These are phyloP conservation scores for Chloebia gouldiae DNA, from an alignment of 2,113 vertebrate species.

Conservation along the genomic window DNA sequence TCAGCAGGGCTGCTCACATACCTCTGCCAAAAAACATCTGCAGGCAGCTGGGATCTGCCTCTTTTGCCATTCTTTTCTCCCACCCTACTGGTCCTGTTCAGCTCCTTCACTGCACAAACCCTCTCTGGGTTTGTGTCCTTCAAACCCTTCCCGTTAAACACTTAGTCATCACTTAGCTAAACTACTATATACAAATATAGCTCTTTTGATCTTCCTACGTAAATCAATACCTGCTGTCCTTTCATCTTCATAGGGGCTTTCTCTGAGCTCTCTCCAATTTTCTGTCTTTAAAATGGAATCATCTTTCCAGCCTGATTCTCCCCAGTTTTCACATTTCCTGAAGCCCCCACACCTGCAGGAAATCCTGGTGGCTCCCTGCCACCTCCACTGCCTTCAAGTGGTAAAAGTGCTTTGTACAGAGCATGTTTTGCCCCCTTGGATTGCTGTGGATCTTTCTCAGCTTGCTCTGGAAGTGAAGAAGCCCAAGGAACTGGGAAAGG, in stretches of 20 bases:
- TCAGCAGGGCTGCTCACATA: not conserved
- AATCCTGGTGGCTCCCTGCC: not conserved
- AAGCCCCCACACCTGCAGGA: not conserved
- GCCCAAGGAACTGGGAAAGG: not conserved
- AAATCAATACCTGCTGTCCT: conserved; percentile 52
- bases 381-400: not conserved
- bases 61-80: not conserved
- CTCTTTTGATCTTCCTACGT: conserved; percentile 34
- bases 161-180: conserved; percentile 58
- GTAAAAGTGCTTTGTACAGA: not conserved
- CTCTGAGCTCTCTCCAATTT: conserved; percentile 22
- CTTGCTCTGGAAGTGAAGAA: not conserved
- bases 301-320: not conserved
- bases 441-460: not conserved
- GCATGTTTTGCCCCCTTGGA: not conserved
- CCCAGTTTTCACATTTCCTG: not conserved
- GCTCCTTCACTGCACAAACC: not conserved
- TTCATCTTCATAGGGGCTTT: conserved; percentile 33
- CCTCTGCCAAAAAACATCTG: not conserved
- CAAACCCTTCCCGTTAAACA: conserved; percentile 24
- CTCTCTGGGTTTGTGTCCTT: conserved; percentile 8
- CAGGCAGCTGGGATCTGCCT: not conserved
- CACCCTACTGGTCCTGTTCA: not conserved
- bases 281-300: not conserved
- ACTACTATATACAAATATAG: conserved; percentile 43